These are phyloP conservation scores for Andrena bicolor DNA, from an alignment of 2,888 invertebrate species.

Conservation along the genomic window DNA sequence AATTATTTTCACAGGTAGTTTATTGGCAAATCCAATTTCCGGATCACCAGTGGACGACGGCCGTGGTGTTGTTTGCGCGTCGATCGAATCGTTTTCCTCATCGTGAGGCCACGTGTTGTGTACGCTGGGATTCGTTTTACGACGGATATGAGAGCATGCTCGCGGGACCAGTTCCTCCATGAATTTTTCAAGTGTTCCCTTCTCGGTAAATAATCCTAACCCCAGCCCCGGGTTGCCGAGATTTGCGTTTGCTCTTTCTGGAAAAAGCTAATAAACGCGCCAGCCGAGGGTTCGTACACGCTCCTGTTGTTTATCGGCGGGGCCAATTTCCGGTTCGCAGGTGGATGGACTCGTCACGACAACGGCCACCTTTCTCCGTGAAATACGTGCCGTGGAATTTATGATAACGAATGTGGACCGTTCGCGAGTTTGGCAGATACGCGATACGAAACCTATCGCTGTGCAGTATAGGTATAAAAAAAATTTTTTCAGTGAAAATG, in stretches of 20 bases:
- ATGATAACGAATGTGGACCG: conserved; percentile 46
- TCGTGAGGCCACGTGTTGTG: conserved; percentile 61
- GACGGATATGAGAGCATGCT: conserved; percentile 68
- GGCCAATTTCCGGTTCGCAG: conserved; percentile 68
- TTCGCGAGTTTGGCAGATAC: not conserved
- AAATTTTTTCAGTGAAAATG: conserved; percentile 18
- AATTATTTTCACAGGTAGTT: conserved; percentile 70
- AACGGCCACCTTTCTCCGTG: conserved; percentile 26
- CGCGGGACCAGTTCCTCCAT: conserved; percentile 57
- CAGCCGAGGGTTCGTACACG: conserved; percentile 46
- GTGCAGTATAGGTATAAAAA: not conserved
- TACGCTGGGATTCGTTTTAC: conserved; percentile 65
- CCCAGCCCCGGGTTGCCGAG: conserved; percentile 10
- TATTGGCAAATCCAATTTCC: conserved; percentile 72
- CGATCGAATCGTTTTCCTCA: conserved; percentile 66
- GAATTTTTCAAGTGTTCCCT: conserved; percentile 66
- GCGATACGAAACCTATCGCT: conserved; percentile 15
- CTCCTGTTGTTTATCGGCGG: conserved; percentile 60
- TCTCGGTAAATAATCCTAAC: conserved; percentile 62
- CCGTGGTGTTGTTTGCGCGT: conserved; percentile 56
- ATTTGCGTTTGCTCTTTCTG: conserved; percentile 24
- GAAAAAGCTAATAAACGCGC: conserved; percentile 32
- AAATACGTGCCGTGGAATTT: conserved; percentile 44
- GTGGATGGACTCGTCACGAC: conserved; percentile 41
- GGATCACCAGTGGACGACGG: conserved; percentile 61